These are phyloP conservation scores for Stenodera caucasica DNA, from an alignment of 2,888 invertebrate genomes.

Conservation along the genomic window DNA sequence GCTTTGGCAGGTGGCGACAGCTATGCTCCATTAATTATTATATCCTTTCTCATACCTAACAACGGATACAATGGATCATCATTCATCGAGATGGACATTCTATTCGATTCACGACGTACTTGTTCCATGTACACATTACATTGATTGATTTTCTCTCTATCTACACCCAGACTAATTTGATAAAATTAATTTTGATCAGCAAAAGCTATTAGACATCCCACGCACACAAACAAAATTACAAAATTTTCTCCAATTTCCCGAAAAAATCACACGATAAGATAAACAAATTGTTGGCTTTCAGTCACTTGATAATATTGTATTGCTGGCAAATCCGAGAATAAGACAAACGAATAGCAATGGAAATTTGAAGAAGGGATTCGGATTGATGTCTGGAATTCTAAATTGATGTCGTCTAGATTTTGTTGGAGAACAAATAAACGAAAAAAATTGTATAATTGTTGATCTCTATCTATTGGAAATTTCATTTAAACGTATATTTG, in stretches of 20 bases:
- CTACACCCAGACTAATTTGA: constrained; percentile 26
- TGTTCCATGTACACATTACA: constrained; percentile 27
- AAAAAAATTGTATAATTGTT: neutral
- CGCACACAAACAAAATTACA: neutral
- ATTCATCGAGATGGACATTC: constrained; percentile 30
- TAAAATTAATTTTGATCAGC: constrained; percentile 28
- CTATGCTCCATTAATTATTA: constrained; percentile 39
- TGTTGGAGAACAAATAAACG: too few relatives aligned
- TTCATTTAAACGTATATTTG: neutral
- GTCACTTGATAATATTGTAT: neutral
- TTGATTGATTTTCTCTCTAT: constrained; percentile 31
- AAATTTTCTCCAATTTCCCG: too few relatives aligned
- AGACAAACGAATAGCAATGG: neutral
- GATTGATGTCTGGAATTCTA: constrained; percentile 5
- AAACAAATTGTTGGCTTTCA: too few relatives aligned
- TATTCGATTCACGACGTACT: constrained; percentile 29
- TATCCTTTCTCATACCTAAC: constrained; percentile 32
- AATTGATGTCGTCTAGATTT: constrained; percentile 3
- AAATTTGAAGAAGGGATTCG: neutral
- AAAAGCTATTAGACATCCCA: too few relatives aligned
- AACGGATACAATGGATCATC: constrained; percentile 32
- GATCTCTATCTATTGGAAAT: neutral
- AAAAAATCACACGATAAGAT: too few relatives aligned
- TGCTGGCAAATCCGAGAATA: too few relatives aligned
- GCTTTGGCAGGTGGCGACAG: constrained; percentile 34